Evolutionary conservation across 2,888 invertebrate species (phyloP), one percentile per base, ranked within the genome.

Genomic region (Philonicus albiceps): DNA sequence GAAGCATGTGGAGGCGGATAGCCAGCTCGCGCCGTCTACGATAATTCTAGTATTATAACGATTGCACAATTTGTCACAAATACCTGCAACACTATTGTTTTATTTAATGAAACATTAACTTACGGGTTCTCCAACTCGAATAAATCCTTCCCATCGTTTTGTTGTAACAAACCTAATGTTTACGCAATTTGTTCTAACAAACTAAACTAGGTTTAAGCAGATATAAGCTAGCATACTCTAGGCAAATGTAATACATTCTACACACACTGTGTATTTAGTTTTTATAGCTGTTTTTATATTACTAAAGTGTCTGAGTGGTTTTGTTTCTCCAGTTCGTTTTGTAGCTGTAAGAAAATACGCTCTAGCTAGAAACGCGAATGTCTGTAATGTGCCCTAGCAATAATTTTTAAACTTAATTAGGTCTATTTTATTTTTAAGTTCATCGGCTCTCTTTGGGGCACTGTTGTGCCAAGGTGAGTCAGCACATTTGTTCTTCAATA

Each of bases 131-230:
- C 72, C 37, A 83, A 86, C 87, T 87, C 86, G 87, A 87, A 87
- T 87, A 87, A 85, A 85, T 84, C 86, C 86, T 87, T 84, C 87
- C 87, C 86, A 87, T 83, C 87, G 87, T 86, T 86, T 85, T 73
- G 72, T 86, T 86, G 30, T 86, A 76, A 76, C 76, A 76, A 76
- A 76, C 43, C 76, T 76, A 76, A 76, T 40, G 43, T 55, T 53
- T 53, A 30, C 27, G 31, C 55, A 81, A 81, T 53, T 81, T 81
- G 49, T 31, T 53, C 55, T 81, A 81, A 53, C 27, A 81, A 81
- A 31, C 37, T 81, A 34, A 83, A 37, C n/a, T 37, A 83, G 53
- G 2, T 72, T 0, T 84, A 84, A 84, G 72, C 73, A 73, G 73
- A 53, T 53, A 6, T 53, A 53, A 73, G 73, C 31, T 73, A 73